These are phyloP conservation scores for Drosophila neutralis DNA, from an alignment of 2,888 invertebrate species.

Conservation along the genomic window DNA sequence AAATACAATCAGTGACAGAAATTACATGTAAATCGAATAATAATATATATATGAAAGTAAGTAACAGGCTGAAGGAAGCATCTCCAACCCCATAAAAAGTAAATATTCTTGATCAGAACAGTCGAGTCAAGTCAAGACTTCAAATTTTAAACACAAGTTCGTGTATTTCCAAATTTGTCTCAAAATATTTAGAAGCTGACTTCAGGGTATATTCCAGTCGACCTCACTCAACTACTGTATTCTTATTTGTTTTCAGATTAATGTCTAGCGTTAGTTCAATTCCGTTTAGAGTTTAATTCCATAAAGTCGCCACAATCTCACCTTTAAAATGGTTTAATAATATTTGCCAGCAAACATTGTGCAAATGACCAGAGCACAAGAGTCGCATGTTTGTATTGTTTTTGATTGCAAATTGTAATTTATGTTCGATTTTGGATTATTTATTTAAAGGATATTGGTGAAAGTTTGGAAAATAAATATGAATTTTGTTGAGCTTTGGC, in stretches of 20 bases:
- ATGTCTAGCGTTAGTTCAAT: neutral
- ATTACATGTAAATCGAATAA: neutral
- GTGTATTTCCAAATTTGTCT: too few relatives aligned
- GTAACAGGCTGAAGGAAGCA: neutral
- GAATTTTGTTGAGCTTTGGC: neutral
- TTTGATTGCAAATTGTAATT: neutral
- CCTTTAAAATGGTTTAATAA: neutral
- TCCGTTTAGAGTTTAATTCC: neutral
- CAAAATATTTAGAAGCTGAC: too few relatives aligned
- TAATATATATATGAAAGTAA: neutral
- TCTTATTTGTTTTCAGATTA: neutral
- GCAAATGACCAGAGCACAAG: neutral
- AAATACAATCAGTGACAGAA: neutral
- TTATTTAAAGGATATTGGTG: neutral
- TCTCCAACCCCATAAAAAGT: neutral
- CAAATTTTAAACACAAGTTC: neutral
- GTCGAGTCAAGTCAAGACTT: neutral
- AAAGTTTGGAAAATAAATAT: neutral
- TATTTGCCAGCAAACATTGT: neutral
- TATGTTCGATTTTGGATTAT: neutral
- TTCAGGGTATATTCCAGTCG: neutral
- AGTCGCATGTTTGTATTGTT: neutral
- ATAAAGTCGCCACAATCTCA: neutral
- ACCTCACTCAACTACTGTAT: neutral
- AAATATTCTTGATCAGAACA: neutral